Percentiles rank a stretch among this genome's conserved stretches.
Evolutionary conservation across 2,113 vertebrate species (phyloP).

Genomic region (Melanerpes formicivorus): DNA sequence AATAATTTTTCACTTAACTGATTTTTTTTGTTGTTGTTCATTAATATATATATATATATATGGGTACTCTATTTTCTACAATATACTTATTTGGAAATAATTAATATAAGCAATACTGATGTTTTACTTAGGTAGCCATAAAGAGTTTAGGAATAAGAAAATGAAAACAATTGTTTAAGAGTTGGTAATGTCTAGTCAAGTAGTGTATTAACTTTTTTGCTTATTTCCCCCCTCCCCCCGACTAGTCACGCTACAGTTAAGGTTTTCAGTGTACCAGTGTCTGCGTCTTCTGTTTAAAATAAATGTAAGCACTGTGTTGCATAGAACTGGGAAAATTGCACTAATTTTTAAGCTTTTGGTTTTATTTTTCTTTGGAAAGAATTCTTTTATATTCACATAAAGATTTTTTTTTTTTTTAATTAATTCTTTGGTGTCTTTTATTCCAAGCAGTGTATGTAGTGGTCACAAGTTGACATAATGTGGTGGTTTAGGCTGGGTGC

Average conservation of each 20-base stretch:
- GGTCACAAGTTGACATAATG: background rate
- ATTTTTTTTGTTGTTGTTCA: background rate
- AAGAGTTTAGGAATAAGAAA: conserved; percentile 53
- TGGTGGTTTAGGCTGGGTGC: too few relatives aligned
- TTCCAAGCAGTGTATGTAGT: background rate
- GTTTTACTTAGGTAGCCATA: conserved; percentile 74
- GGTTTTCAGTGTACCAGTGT: conserved; percentile 2
- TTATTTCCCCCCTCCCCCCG: background rate
- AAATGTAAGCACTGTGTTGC: conserved; percentile 48
- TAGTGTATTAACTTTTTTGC: background rate
- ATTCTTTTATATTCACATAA: conserved; percentile 73
- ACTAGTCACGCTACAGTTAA: background rate
- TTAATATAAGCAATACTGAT: conserved; percentile 74
- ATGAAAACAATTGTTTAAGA: background rate
- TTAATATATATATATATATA: background rate
- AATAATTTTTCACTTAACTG: background rate
- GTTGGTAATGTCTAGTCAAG: background rate
- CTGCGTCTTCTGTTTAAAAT: conserved; percentile 34
- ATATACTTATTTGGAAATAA: conserved; percentile 54
- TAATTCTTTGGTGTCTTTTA: background rate
- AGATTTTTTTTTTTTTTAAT: conserved; percentile 45
- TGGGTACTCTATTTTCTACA: conserved; percentile 71
- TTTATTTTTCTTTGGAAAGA: conserved; percentile 55
- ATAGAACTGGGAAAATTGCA: conserved; percentile 63
- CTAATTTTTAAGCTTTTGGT: conserved; percentile 62